phyloP scores from a whole-genome alignment of 2,113 vertebrate genomes.

The Gnathonemus longibarbis region DNA sequence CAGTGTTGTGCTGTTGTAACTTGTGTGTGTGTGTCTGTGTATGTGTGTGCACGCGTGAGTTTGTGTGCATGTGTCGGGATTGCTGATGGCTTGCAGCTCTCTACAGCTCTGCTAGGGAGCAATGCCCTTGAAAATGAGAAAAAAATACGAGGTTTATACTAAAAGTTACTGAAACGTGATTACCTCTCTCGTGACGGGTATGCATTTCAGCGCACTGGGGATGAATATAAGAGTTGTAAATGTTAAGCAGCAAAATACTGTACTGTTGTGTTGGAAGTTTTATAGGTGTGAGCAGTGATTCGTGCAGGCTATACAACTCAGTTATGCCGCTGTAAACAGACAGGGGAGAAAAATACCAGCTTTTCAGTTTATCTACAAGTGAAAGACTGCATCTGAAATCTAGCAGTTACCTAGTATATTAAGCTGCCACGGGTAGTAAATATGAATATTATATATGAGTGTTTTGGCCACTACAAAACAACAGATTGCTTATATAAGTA shows the following conservation, averaged over 20 bases:
- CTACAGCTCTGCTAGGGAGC: not conserved
- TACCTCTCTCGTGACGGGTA: not conserved
- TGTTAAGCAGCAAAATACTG: not conserved
- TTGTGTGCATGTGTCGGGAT: not conserved
- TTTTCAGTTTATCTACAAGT: not conserved
- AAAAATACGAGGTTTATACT: not conserved
- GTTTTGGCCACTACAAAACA: not conserved
- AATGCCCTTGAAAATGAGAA: constrained; percentile 35
- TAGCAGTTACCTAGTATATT: not conserved
- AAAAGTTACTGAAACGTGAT: not conserved
- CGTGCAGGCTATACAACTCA: not conserved
- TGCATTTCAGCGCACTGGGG: not conserved
- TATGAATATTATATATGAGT: not conserved
- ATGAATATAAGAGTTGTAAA: not conserved
- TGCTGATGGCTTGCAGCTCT: constrained; percentile 1
- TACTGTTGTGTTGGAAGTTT: not conserved
- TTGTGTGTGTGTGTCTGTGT: constrained; percentile 19
- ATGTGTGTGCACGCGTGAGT: constrained; percentile 7
- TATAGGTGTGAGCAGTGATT: not conserved
- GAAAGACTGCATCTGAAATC: not conserved
- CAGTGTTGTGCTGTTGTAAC: constrained; percentile 7
- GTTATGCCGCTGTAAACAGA: not conserved
- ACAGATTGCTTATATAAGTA: not conserved
- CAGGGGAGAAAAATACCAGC: not conserved
- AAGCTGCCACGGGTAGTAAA: not conserved